Evolutionary conservation across 2,113 vertebrate species (phyloP), one percentile per base, ranked within the genome.

Genomic region (Loxodonta africana): DNA sequence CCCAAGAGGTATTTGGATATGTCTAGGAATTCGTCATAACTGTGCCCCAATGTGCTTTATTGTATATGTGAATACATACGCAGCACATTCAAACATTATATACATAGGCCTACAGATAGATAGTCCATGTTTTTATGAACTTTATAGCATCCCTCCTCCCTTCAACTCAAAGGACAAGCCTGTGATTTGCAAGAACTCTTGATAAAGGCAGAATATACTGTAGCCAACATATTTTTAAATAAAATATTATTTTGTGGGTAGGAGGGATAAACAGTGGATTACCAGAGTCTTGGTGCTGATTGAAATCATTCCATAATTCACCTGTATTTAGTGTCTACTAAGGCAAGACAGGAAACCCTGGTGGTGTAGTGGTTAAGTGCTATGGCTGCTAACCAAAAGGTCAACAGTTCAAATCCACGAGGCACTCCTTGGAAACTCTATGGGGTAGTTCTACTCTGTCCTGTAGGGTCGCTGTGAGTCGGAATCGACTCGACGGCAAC

Each of bases 221-320:
- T 33, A 82, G 71, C 46, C 76, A 88, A 5, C 28, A 21, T 63
- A 73, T 53, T 77, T 33, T 65, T 18, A 81, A 71, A 46, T 41
- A 30, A 62, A 21, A 81, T n/a, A 53, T 15, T 23, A 77, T 28
- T 78, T 95, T 44, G 12, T 51, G 48, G 44, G 37, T 5, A 71
- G 26, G 25, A 62, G 12, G 15, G 46, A 74, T 25, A 6, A 51
- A 30, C 26, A 74, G 37, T 10, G 1, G 17, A 51, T 21, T 10
- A 8, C 44, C 4, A 28, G 74, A 41, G 48, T 6, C 62, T 25
- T 46, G 76, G 28, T 48, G 88, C 83, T 41, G 46, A 21, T 21
- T 3, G 15, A 57, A 69, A 6, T n/a, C 23, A 0, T 3, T 8
- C 23, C 18, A 37, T 14, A 65, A 60, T 20, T 48, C 1, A 2